These are phyloP conservation scores for Drosophila flavopinicola DNA, from an alignment of 2,888 invertebrate genomes.

Conservation along the genomic window DNA sequence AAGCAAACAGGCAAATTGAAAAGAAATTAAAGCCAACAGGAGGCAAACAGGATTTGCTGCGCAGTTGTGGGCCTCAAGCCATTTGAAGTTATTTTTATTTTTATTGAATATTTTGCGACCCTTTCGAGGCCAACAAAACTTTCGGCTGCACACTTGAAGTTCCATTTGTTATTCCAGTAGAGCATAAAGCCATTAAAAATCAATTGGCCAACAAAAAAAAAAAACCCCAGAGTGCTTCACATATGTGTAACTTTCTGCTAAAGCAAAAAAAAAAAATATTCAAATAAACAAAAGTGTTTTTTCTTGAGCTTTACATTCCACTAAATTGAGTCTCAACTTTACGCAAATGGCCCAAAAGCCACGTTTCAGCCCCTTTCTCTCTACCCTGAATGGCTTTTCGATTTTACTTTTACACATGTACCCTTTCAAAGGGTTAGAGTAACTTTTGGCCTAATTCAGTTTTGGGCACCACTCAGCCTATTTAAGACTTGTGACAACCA, in stretches of 20 bases:
- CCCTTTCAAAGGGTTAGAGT: constrained; percentile 29
- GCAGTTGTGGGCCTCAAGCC: too few species aligned
- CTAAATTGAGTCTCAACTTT: constrained; percentile 69
- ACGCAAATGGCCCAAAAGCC: constrained; percentile 44
- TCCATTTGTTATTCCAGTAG: constrained; percentile 51
- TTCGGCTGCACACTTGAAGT: constrained; percentile 25
- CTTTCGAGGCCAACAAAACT: constrained; percentile 18
- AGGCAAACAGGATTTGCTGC: not conserved
- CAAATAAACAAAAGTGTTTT: constrained; percentile 47
- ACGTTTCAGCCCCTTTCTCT: not conserved
- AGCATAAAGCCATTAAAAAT: constrained; percentile 69
- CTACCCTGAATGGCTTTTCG: constrained; percentile 5
- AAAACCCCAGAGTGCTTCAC: constrained; percentile 52
- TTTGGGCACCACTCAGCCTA: not conserved
- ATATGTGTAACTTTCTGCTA: constrained; percentile 23
- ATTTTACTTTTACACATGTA: constrained; percentile 26
- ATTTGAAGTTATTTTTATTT: constrained; percentile 10
- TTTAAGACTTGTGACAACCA: not conserved
- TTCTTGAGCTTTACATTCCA: constrained; percentile 54
- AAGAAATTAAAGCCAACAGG: constrained; percentile 18
- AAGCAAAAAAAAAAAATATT: constrained; percentile 9
- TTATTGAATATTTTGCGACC: constrained; percentile 46
- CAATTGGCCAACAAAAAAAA: constrained; percentile 63
- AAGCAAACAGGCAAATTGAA: constrained; percentile 19
- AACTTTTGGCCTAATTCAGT: not conserved